Conservation (phyloP, 2,113 vertebrate species). For the Plecturocebus donacophilus region DNA sequence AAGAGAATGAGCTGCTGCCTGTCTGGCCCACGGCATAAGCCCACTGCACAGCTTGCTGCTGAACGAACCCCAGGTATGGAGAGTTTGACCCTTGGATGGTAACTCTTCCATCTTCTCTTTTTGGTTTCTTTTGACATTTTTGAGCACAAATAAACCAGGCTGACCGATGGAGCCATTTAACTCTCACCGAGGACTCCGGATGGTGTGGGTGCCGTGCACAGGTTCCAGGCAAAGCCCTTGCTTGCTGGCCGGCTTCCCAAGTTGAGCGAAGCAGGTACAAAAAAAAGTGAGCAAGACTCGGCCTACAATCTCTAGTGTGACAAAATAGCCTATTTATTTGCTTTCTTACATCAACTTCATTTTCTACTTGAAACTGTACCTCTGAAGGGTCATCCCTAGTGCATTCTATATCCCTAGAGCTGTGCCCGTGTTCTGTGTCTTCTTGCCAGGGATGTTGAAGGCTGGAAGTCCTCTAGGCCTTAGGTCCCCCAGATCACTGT, state of each 20-base stretch:
- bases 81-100: background rate
- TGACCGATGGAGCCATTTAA: background rate
- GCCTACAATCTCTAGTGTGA: background rate
- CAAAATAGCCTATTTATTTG: background rate
- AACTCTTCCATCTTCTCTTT: background rate
- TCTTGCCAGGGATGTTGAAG: background rate
- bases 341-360: background rate
- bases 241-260: background rate
- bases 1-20: background rate
- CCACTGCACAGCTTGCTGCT: background rate
- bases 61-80: background rate
- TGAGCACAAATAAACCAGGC: background rate
- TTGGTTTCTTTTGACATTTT: background rate
- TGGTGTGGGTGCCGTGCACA: fast-evolving
- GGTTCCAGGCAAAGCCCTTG: background rate
- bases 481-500: background rate
- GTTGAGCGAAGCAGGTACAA: background rate
- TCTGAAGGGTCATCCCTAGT: background rate
- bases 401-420: background rate
- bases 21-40: background rate
- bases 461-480: background rate
- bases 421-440: background rate
- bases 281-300: background rate
- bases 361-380: background rate
- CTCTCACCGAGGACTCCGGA: background rate